Conservation (phyloP, 2,113 vertebrate genomes). For the Anoura caudifer region DNA sequence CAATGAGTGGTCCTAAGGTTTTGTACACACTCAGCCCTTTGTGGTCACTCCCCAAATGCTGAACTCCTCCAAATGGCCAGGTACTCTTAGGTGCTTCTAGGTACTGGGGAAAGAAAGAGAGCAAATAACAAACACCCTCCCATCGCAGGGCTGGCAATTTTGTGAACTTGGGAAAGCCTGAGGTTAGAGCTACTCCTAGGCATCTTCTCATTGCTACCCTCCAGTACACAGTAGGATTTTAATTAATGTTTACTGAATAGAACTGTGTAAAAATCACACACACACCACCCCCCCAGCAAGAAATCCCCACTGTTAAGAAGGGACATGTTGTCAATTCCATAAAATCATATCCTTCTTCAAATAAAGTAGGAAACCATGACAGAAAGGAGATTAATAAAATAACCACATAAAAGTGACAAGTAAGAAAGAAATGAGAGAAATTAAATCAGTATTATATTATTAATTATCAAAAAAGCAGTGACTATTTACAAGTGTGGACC, state of each 20-base stretch:
- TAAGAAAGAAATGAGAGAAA: neutral
- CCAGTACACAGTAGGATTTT: neutral
- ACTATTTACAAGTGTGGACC: neutral
- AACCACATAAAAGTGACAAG: neutral
- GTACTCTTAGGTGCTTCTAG: neutral
- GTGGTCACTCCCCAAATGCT: too few relatives aligned
- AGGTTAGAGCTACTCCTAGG: neutral
- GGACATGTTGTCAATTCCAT: neutral
- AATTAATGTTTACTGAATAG: neutral
- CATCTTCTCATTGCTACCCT: neutral
- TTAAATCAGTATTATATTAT: neutral
- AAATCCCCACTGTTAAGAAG: neutral
- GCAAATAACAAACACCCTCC: neutral
- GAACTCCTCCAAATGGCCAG: neutral
- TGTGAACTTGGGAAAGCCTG: neutral
- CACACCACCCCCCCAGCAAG: neutral
- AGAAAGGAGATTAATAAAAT: neutral
- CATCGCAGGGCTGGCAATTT: accelerated
- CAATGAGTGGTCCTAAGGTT: neutral
- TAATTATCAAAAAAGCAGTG: neutral
- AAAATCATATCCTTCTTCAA: neutral
- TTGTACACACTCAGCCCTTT: neutral
- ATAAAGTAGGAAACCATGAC: neutral
- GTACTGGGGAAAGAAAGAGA: neutral
- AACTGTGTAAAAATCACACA: neutral